Percentiles rank a stretch among this genome's conserved stretches.
phyloP scores from a whole-genome alignment of 2,113 vertebrate genomes.

The Canis aureus region DNA sequence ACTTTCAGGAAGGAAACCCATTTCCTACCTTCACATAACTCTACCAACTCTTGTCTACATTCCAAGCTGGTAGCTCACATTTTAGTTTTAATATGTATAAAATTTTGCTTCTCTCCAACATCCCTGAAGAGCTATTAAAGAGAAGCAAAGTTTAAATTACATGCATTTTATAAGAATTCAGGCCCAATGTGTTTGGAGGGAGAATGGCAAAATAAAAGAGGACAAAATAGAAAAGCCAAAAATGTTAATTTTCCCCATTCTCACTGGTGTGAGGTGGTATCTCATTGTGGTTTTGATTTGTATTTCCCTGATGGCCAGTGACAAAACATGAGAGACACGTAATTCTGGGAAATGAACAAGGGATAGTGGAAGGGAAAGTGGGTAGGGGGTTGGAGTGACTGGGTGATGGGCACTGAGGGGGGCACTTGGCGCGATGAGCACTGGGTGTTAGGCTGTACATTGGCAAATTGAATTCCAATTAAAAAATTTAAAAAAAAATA shows the following conservation, averaged over 20 bases:
- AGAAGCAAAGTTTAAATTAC: constrained; percentile 63
- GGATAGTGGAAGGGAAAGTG: too few relatives aligned
- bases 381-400: too few relatives aligned
- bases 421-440: too few relatives aligned
- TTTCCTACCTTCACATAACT: constrained; percentile 64
- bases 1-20: constrained; percentile 66
- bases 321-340: too few relatives aligned
- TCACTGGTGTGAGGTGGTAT: too few relatives aligned
- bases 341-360: too few relatives aligned
- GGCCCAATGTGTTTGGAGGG: neutral
- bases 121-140: constrained; percentile 70
- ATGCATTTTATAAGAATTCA: constrained; percentile 41
- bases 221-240: neutral
- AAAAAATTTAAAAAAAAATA: too few relatives aligned
- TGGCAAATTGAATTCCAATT: too few relatives aligned
- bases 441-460: too few relatives aligned
- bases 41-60: constrained; percentile 3
- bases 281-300: too few relatives aligned
- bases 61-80: constrained; percentile 57
- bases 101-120: constrained; percentile 68
- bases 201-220: neutral
- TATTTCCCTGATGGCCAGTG: too few relatives aligned
- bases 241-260: neutral
- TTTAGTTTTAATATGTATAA: constrained; percentile 78
- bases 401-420: too few relatives aligned